Evolutionary conservation across 2,888 invertebrate species (phyloP).

Genomic region (Pediacus dermestoides): DNA sequence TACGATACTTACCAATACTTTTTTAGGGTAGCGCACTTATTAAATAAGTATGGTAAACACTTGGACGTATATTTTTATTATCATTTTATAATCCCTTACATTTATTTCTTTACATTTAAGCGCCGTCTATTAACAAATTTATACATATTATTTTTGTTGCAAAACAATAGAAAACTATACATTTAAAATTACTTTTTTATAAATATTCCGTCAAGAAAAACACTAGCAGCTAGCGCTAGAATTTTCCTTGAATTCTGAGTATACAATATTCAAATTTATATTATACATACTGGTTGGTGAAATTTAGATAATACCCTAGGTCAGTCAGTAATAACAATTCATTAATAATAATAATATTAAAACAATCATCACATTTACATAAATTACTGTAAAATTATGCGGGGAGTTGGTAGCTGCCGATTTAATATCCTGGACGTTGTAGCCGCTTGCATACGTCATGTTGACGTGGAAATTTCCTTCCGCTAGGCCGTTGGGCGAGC

Average conservation of each 20-base stretch:
- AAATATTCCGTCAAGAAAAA: constrained; percentile 3
- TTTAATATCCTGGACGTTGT: constrained; percentile 38
- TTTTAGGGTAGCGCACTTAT: too few relatives aligned
- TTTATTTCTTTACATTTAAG: constrained; percentile 49
- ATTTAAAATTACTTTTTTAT: constrained; percentile 35
- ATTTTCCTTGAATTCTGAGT: constrained; percentile 1
- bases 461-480: constrained; percentile 62
- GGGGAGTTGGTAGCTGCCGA: constrained; percentile 22
- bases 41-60: too few relatives aligned
- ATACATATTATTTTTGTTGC: constrained; percentile 43
- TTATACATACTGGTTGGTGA: too few relatives aligned
- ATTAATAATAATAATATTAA: constrained; percentile 35
- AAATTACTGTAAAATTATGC: constrained; percentile 37
- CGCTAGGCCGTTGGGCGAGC: constrained; percentile 60
- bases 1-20: too few relatives aligned
- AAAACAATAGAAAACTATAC: constrained; percentile 49
- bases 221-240: constrained; percentile 2
- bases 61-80: constrained; percentile 50
- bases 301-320: constrained; percentile 28
- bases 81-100: constrained; percentile 42
- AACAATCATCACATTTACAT: constrained; percentile 45
- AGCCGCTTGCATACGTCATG: constrained; percentile 54
- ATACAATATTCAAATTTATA: constrained; percentile 3
- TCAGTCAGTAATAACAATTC: constrained; percentile 45
- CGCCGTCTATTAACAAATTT: constrained; percentile 51